Conservation (phyloP, 2,113 vertebrate genomes). For the Oreochromis tanganicae region DNA sequence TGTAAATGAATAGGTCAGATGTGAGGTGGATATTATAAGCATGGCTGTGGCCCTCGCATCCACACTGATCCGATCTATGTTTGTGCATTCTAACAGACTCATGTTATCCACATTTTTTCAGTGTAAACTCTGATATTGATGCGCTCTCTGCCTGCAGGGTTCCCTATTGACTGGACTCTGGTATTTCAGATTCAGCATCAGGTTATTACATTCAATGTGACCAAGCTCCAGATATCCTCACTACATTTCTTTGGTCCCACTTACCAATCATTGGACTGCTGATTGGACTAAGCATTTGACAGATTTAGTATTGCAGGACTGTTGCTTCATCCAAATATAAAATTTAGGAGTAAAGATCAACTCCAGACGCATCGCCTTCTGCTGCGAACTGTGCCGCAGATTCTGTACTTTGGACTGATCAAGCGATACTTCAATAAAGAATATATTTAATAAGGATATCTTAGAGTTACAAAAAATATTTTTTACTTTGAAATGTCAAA, state of each 20-base stretch:
- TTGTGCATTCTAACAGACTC: neutral
- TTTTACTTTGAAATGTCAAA: neutral
- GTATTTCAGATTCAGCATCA: neutral
- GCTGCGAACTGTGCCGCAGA: neutral
- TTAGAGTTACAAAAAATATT: neutral
- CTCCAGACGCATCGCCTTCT: neutral
- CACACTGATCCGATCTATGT: neutral
- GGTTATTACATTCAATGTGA: neutral
- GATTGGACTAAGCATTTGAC: neutral
- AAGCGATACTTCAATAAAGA: neutral
- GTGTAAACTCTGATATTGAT: conserved; percentile 7
- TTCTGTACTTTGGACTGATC: neutral
- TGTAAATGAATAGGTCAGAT: neutral
- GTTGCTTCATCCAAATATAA: neutral
- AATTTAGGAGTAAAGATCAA: neutral
- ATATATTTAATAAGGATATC: neutral
- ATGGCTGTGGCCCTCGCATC: neutral
- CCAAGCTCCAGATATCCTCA: neutral
- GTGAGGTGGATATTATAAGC: neutral
- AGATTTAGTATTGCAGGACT: neutral
- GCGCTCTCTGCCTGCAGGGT: neutral
- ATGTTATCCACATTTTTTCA: neutral
- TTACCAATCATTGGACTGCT: neutral
- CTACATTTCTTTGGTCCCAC: neutral
- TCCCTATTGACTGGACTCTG: neutral